Conservation (phyloP, 2,888 invertebrate species). For the Clunio marinus region DNA sequence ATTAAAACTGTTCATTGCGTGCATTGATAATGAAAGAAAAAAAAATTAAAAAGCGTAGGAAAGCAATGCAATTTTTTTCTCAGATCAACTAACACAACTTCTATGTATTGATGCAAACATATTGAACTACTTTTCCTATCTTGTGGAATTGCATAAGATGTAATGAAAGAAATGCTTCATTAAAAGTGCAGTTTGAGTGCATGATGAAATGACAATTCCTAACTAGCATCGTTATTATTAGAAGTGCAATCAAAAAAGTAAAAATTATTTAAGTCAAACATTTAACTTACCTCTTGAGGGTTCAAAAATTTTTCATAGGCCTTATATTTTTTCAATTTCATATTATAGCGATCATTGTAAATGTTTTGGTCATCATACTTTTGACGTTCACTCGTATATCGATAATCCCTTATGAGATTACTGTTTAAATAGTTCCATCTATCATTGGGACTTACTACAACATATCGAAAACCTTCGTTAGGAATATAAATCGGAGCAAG, state of each 20-base stretch:
- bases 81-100: too few species aligned
- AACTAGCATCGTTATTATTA: too few species aligned
- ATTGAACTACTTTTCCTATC: slow-evolving; percentile 8
- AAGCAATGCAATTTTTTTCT: neutral
- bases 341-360: slow-evolving; percentile 50
- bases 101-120: neutral
- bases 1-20: slow-evolving; percentile 3
- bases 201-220: neutral
- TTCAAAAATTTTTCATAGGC: slow-evolving; percentile 49
- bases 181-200: neutral
- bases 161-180: neutral
- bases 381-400: slow-evolving; percentile 25
- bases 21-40: slow-evolving; percentile 22
- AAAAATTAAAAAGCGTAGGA: slow-evolving; percentile 2
- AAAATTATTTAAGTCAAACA: too few species aligned
- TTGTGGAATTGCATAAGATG: neutral
- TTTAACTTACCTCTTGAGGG: slow-evolving; percentile 48
- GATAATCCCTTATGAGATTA: slow-evolving; percentile 39
- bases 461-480: slow-evolving; percentile 48
- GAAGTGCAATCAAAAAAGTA: too few species aligned
- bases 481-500: slow-evolving; percentile 47
- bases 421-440: slow-evolving; percentile 40
- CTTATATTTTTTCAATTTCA: slow-evolving; percentile 50
- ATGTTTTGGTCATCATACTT: slow-evolving; percentile 42
- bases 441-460: slow-evolving; percentile 45